A percentile compares a stretch with the other conserved stretches of the same genome.
Evolutionary conservation across 2,113 vertebrate species (phyloP).

Genomic region (Labeo rohita): DNA sequence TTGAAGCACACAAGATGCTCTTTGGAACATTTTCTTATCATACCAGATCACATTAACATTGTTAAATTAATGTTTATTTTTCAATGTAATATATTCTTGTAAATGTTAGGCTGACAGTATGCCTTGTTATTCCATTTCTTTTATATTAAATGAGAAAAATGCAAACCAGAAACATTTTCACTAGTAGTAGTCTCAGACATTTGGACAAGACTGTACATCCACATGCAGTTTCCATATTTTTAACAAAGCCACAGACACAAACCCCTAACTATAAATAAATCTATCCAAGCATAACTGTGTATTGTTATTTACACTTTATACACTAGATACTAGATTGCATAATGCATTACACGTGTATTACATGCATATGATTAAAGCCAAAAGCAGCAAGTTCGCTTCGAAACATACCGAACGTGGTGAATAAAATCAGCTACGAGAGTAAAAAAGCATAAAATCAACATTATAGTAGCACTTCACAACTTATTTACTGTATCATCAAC

Average conservation of each 20-base stretch:
- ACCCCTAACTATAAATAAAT: neutral
- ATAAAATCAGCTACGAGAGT: neutral
- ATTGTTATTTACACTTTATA: neutral
- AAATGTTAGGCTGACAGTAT: neutral
- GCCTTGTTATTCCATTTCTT: neutral
- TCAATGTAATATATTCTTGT: constrained; percentile 22
- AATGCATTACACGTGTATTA: neutral
- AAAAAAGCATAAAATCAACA: neutral
- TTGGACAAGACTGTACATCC: neutral
- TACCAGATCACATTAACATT: neutral
- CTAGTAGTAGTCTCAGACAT: neutral
- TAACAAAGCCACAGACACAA: neutral
- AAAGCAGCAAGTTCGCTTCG: neutral
- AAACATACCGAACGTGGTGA: neutral
- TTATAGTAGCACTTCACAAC: neutral
- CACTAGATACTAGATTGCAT: neutral
- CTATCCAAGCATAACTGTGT: neutral
- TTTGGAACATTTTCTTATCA: neutral
- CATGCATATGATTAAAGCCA: neutral
- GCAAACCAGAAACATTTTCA: neutral
- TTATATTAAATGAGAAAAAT: neutral
- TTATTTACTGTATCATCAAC: neutral
- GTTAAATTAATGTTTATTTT: neutral
- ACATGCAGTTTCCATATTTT: neutral
- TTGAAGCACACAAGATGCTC: neutral